These are phyloP conservation scores for Garra rufa DNA, from an alignment of 2,113 vertebrate species.

Conservation along the genomic window DNA sequence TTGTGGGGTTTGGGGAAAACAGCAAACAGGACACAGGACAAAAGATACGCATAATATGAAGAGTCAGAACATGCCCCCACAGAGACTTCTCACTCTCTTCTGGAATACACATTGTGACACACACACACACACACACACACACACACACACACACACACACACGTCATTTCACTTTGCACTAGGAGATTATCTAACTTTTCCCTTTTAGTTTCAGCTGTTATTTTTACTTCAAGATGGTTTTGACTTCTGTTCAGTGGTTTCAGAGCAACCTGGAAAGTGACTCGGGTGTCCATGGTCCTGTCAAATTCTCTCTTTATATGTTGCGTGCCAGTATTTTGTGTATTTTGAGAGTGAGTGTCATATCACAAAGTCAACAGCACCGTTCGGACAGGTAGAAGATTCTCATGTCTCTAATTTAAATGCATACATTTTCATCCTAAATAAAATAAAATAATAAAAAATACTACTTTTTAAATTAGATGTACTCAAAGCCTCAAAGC, in stretches of 20 bases:
- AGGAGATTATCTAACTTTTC: conserved; percentile 46
- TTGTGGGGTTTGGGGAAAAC: conserved; percentile 42
- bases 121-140: background rate
- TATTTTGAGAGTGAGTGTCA: conserved; percentile 36
- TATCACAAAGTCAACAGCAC: background rate
- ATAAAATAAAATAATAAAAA: background rate
- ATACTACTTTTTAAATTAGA: background rate
- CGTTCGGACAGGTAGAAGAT: background rate
- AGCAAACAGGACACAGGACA: conserved; percentile 16
- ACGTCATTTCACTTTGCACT: conserved; percentile 44
- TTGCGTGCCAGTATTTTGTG: conserved; percentile 17
- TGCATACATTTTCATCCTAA: background rate
- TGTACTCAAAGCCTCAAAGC: conserved; percentile 38
- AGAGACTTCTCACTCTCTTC: conserved; percentile 47
- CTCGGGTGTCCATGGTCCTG: conserved; percentile 8
- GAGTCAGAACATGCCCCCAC: conserved; percentile 32
- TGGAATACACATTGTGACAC: conserved; percentile 14
- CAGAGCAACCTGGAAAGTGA: conserved; percentile 36
- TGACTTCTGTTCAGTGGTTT: conserved; percentile 39
- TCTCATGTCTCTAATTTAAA: background rate
- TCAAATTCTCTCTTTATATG: conserved; percentile 10
- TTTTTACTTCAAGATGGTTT: conserved; percentile 34
- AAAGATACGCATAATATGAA: conserved; percentile 37
- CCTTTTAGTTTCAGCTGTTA: conserved; percentile 48
- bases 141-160: too few species aligned